Conservation (phyloP, 1,140 invertebrate species). For the Drosophila ohnishii region DNA sequence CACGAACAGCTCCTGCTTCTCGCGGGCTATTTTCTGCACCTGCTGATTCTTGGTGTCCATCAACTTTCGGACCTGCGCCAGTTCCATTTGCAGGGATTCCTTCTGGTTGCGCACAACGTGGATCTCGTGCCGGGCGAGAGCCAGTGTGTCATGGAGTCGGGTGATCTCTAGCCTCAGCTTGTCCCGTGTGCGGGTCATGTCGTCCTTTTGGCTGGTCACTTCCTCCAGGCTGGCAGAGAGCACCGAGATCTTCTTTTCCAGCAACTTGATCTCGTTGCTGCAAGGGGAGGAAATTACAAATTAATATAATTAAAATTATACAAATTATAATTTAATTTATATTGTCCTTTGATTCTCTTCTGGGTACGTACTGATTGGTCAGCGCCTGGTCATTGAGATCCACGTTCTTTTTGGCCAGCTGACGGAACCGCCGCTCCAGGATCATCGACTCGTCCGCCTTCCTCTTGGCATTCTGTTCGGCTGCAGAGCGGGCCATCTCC, state of each 20-base stretch:
- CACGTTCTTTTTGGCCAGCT: conserved; percentile 43
- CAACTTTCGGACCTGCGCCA: conserved; percentile 6
- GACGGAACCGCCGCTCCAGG: conserved; percentile 44
- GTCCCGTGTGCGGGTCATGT: conserved; percentile 6
- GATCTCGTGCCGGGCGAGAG: conserved; percentile 28
- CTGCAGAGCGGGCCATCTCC: not conserved
- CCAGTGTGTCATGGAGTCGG: conserved; percentile 21
- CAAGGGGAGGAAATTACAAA: not conserved
- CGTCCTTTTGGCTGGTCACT: conserved; percentile 14
- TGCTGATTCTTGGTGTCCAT: conserved; percentile 24
- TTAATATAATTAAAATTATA: not conserved
- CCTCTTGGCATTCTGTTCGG: conserved; percentile 33
- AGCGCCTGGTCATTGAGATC: conserved; percentile 19
- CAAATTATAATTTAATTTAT: no score
- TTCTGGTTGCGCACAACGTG: conserved; percentile 8
- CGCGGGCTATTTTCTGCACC: conserved; percentile 25
- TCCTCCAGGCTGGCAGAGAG: conserved; percentile 27
- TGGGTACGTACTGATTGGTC: conserved; percentile 16
- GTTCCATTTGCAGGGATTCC: conserved; percentile 9
- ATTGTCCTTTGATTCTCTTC: no score
- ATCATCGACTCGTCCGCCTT: conserved; percentile 6
- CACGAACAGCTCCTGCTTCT: conserved; percentile 24
- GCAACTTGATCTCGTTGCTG: conserved; percentile 30
- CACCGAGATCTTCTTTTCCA: conserved; percentile 26
- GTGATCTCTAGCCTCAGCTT: conserved; percentile 31